phyloP scores from a whole-genome alignment of 2,797 vertebrate species.

The Euphonia xanthogaster region DNA sequence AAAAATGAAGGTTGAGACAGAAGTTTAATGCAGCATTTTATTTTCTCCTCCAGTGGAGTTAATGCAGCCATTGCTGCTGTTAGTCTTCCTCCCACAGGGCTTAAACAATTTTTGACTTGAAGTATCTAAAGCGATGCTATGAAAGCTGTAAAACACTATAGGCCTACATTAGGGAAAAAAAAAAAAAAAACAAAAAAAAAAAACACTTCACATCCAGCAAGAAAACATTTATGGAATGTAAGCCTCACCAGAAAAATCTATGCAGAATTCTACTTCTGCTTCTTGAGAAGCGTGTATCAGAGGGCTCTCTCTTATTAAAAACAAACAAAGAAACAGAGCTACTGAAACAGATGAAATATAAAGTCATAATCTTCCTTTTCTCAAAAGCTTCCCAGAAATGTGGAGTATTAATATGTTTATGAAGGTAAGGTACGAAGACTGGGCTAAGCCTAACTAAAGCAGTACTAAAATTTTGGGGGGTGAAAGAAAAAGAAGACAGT shows the following conservation, averaged over 20 bases:
- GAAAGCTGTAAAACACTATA: not conserved
- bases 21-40: not conserved
- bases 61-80: not conserved
- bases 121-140: not conserved
- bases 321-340: too few species aligned
- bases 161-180: not conserved
- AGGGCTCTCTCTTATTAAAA: not conserved
- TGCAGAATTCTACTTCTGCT: not conserved
- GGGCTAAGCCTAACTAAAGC: not conserved
- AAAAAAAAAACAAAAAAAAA: not conserved
- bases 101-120: not conserved
- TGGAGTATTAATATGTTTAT: not conserved
- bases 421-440: not conserved
- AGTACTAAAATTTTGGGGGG: rapidly evolving
- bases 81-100: not conserved
- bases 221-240: not conserved
- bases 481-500: not conserved
- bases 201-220: not conserved
- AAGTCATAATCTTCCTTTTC: not conserved
- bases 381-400: not conserved
- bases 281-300: not conserved
- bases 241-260: not conserved
- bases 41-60: not conserved
- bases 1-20: not conserved
- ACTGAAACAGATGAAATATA: not conserved